phyloP scores from a whole-genome alignment of 2,888 invertebrate genomes.

The Xestia rhomboidea region DNA sequence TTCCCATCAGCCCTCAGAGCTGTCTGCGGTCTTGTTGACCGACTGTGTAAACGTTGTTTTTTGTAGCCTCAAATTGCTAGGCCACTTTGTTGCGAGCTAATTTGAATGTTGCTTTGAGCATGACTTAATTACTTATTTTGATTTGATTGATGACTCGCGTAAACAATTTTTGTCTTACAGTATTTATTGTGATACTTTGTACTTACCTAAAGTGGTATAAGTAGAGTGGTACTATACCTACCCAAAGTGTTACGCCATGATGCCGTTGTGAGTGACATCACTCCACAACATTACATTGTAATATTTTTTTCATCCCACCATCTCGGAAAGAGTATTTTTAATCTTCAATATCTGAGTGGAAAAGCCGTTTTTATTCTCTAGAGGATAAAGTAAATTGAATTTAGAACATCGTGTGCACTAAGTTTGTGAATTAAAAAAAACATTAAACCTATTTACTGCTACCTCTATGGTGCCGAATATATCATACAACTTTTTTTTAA shows the following conservation, averaged over 20 bases:
- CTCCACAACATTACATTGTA: background rate
- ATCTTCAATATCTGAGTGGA: too few relatives aligned
- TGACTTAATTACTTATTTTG: slow-evolving; percentile 19
- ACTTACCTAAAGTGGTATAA: background rate
- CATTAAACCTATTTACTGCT: too few relatives aligned
- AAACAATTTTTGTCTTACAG: background rate
- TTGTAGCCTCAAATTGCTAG: slow-evolving; percentile 66
- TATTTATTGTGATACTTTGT: background rate
- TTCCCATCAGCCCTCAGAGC: slow-evolving; percentile 80
- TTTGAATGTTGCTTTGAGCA: slow-evolving; percentile 26
- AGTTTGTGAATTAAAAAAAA: too few relatives aligned
- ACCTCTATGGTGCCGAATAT: too few relatives aligned
- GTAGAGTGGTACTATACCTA: background rate
- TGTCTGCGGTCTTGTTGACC: slow-evolving; percentile 71
- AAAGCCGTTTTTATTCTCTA: too few relatives aligned
- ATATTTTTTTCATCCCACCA: too few relatives aligned
- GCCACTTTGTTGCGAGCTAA: slow-evolving; percentile 57
- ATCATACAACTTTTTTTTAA: too few relatives aligned
- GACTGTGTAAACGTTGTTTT: slow-evolving; percentile 77
- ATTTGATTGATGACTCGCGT: slow-evolving; percentile 20
- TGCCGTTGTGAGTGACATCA: background rate
- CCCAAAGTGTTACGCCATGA: background rate
- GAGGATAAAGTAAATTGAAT: too few relatives aligned
- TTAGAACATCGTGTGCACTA: too few relatives aligned
- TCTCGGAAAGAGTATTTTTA: too few relatives aligned